Conservation (phyloP, 1,140 invertebrate species). For the Helicoverpa armigera region DNA sequence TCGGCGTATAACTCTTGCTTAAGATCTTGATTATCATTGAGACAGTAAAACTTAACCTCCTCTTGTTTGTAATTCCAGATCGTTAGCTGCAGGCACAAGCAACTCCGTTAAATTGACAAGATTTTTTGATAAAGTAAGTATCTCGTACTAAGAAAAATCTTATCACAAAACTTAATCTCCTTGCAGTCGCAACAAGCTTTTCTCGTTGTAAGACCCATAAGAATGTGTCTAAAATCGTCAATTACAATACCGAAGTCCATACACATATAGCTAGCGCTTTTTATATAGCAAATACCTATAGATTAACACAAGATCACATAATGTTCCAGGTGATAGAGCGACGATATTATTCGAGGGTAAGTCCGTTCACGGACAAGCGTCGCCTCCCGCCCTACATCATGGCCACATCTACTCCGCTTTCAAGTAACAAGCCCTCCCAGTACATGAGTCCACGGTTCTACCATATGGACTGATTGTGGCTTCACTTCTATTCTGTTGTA, state of each 20-base stretch:
- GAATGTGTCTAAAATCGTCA: no score
- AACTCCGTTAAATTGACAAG: slow-evolving; percentile 96
- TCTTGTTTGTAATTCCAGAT: slow-evolving; percentile 76
- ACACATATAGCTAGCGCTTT: no score
- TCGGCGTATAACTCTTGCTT: no score
- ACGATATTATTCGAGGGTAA: slow-evolving; percentile 88
- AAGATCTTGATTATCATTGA: neutral
- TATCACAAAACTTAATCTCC: neutral
- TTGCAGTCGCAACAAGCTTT: no score
- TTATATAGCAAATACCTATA: neutral
- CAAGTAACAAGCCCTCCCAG: slow-evolving; percentile 67
- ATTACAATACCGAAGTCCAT: no score
- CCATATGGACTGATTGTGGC: slow-evolving; percentile 85
- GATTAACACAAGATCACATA: neutral
- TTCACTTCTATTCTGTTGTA: neutral
- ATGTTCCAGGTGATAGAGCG: slow-evolving; percentile 89
- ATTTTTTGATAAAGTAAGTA: slow-evolving; percentile 96
- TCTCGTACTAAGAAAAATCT: neutral
- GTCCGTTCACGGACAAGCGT: slow-evolving; percentile 85
- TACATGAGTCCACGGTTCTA: slow-evolving; percentile 87
- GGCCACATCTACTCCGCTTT: slow-evolving; percentile 79
- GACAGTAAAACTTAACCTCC: neutral
- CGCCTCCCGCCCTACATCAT: slow-evolving; percentile 84
- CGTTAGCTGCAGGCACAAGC: slow-evolving; percentile 96
- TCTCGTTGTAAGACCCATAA: no score